Conservation (phyloP, 2,797 vertebrate genomes). For the Microcaecilia unicolor region DNA sequence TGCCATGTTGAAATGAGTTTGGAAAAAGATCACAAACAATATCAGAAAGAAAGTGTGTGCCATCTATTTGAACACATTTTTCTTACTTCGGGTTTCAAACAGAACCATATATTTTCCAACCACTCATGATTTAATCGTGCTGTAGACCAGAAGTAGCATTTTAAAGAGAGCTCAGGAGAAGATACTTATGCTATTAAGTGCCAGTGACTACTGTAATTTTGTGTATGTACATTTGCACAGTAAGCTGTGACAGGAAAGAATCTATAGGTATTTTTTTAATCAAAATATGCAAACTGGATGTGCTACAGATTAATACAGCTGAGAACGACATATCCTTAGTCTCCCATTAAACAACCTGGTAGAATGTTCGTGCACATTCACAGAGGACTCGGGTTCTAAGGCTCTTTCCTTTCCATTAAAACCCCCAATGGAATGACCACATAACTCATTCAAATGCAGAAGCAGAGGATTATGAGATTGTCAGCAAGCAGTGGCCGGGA, state of each 20-base stretch:
- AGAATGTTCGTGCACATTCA: no score
- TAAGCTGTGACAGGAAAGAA: constrained; percentile 22
- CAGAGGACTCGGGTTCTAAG: no score
- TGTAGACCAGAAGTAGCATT: constrained; percentile 24
- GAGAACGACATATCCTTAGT: constrained; percentile 35
- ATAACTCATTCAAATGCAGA: constrained; percentile 52
- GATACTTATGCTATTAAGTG: constrained; percentile 27
- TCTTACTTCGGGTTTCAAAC: constrained; percentile 27
- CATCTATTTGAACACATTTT: constrained; percentile 18
- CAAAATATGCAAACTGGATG: constrained; percentile 45
- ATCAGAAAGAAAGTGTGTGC: constrained; percentile 27
- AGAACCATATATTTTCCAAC: constrained; percentile 23
- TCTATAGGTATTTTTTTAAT: constrained; percentile 30
- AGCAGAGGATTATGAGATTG: constrained; percentile 63
- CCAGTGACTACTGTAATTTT: constrained; percentile 17
- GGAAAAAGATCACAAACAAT: constrained; percentile 26
- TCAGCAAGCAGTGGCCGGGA: constrained; percentile 68
- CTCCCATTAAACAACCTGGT: constrained; percentile 29
- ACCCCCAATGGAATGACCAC: constrained; percentile 51
- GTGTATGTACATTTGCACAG: constrained; percentile 25
- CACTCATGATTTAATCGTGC: constrained; percentile 31
- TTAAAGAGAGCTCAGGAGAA: constrained; percentile 35
- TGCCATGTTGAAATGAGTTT: constrained; percentile 29
- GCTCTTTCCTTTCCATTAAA: constrained; percentile 34
- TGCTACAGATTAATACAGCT: constrained; percentile 43